Evolutionary conservation across 2,888 invertebrate genomes (phyloP).

Genomic region (Chironomus riparius): DNA sequence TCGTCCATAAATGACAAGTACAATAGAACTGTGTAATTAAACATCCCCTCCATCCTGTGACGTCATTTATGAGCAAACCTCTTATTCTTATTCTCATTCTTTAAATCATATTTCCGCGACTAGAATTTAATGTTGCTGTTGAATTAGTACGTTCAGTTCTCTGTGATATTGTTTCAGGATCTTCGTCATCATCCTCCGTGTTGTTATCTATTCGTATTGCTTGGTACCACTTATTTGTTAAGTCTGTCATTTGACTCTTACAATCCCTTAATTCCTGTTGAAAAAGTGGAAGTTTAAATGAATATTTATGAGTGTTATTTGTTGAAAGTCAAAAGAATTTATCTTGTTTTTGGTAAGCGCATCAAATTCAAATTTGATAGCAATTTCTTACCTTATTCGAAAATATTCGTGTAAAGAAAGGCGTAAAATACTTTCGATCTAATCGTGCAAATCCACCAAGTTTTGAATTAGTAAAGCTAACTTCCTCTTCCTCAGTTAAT

Average conservation of each 20-base stretch:
- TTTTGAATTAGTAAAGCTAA: constrained; percentile 65
- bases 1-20: too few relatives aligned
- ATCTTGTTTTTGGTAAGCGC: not conserved
- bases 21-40: too few relatives aligned
- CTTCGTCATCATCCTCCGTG: not conserved
- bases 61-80: too few relatives aligned
- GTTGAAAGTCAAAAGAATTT: not conserved
- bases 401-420: constrained; percentile 91
- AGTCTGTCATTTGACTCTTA: constrained; percentile 90
- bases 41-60: too few relatives aligned
- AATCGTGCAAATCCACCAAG: constrained; percentile 82
- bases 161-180: constrained; percentile 21
- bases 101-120: constrained; percentile 15
- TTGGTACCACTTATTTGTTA: constrained; percentile 96
- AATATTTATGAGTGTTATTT: too few relatives aligned
- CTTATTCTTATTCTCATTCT: not conserved
- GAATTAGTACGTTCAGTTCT: constrained; percentile 25
- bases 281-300: constrained; percentile 28
- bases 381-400: constrained; percentile 67
- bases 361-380: too few relatives aligned
- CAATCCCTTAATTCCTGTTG: constrained; percentile 88
- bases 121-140: constrained; percentile 9
- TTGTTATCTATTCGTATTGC: constrained; percentile 64
- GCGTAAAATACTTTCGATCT: constrained; percentile 88
- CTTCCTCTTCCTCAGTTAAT: constrained; percentile 87